These are phyloP conservation scores for Alligator mississippiensis DNA, from an alignment of 2,113 vertebrate species.

Conservation along the genomic window DNA sequence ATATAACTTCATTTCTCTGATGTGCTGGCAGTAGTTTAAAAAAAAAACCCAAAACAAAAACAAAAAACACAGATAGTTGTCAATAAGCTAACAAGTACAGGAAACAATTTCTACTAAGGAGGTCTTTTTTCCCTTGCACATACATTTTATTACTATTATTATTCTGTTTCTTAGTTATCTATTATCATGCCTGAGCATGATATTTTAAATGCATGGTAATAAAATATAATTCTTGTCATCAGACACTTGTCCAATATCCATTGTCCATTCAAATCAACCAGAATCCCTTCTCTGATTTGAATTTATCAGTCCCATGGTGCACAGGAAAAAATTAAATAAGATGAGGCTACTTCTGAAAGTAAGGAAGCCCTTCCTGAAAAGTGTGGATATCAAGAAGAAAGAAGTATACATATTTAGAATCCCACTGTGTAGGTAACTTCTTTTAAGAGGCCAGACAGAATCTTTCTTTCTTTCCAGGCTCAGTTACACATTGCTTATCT, in stretches of 20 bases:
- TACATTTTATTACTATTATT: not conserved
- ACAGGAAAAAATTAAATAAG: slow-evolving; percentile 23
- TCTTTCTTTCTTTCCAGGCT: rapidly evolving
- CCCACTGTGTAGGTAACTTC: not conserved
- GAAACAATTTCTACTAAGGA: not conserved
- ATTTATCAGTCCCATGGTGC: not conserved
- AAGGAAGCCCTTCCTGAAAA: slow-evolving; percentile 48
- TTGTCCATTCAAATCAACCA: not conserved
- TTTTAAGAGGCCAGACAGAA: not conserved
- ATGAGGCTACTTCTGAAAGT: not conserved
- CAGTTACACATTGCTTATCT: not conserved
- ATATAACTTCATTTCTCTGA: not conserved
- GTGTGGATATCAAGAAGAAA: slow-evolving; percentile 6
- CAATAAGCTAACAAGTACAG: not conserved
- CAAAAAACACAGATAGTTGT: not conserved
- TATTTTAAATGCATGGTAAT: not conserved
- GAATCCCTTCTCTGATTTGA: not conserved
- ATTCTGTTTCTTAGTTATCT: not conserved
- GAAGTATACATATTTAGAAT: slow-evolving; percentile 40
- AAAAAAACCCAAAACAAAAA: too few species aligned
- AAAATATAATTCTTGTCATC: not conserved
- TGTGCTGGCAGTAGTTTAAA: not conserved
- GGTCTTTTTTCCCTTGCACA: not conserved
- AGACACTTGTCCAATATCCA: not conserved
- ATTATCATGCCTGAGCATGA: not conserved